A percentile compares a stretch with the other conserved stretches of the same genome.
phyloP scores from a whole-genome alignment of 2,113 vertebrate species.

The Shinisaurus crocodilurus region DNA sequence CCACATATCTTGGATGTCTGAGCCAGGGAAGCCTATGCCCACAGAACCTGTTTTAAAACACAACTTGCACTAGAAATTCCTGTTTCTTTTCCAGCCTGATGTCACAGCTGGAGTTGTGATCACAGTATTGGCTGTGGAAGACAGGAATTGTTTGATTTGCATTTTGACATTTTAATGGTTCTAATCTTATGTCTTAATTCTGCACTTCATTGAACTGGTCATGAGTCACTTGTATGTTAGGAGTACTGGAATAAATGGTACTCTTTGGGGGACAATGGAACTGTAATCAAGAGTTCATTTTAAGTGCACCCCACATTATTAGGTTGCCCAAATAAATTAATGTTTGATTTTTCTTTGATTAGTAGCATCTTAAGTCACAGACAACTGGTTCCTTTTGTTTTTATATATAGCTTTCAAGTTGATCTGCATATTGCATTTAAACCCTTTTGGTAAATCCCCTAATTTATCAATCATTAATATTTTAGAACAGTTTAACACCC shows the following conservation, averaged over 20 bases:
- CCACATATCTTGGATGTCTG: too few relatives aligned
- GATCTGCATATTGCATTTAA: background rate
- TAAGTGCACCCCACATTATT: background rate
- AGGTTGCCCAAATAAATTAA: background rate
- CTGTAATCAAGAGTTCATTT: background rate
- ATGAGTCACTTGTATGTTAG: background rate
- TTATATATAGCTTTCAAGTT: background rate
- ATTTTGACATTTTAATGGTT: background rate
- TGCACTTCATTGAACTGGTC: background rate
- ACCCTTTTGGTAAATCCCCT: slow-evolving; percentile 3
- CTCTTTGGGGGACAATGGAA: background rate
- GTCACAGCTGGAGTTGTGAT: background rate
- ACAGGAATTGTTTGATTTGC: background rate
- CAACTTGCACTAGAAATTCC: background rate
- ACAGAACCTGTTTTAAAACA: background rate
- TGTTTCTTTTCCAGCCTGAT: background rate
- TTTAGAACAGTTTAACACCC: background rate
- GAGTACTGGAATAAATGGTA: background rate
- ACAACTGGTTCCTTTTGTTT: background rate
- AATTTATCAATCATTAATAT: background rate
- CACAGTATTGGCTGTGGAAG: background rate
- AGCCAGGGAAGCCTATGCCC: too few relatives aligned
- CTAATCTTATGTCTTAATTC: background rate
- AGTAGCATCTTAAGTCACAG: background rate
- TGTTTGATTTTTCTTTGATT: background rate